phyloP scores from a whole-genome alignment of 2,888 invertebrate species.

The Hipparchia semele region DNA sequence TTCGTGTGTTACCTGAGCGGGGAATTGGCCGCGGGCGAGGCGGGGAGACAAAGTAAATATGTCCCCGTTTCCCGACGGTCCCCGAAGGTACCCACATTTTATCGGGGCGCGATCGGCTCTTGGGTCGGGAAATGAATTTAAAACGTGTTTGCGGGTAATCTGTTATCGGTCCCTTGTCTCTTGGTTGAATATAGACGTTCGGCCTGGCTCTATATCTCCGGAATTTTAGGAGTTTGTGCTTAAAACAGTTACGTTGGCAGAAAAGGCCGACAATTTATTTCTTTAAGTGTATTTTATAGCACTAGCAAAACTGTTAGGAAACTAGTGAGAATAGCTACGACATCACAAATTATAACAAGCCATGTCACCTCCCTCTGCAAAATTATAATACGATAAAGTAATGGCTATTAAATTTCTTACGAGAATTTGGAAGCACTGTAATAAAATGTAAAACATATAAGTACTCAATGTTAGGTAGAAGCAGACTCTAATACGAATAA shows the following conservation, averaged over 20 bases:
- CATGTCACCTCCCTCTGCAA: neutral
- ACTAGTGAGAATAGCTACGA: neutral
- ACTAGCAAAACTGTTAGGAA: neutral
- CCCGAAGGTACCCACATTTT: conserved; percentile 70
- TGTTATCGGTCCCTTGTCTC: conserved; percentile 83
- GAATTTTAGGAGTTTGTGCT: conserved; percentile 62
- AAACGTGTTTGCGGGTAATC: conserved; percentile 84
- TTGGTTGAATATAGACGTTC: conserved; percentile 78
- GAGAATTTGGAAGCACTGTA: conserved; percentile 48
- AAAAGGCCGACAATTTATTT: conserved; percentile 18
- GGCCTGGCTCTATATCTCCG: conserved; percentile 64
- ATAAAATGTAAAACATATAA: conserved; percentile 60
- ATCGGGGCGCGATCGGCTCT: conserved; percentile 81
- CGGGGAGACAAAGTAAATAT: conserved; percentile 82
- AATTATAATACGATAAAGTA: conserved; percentile 28
- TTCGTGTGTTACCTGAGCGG: conserved; percentile 79
- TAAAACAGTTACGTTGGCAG: conserved; percentile 26
- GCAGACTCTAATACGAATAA: conserved; percentile 70
- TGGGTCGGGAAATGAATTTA: conserved; percentile 83
- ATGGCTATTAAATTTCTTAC: conserved; percentile 28
- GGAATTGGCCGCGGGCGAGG: conserved; percentile 73
- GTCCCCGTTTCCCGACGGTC: conserved; percentile 77
- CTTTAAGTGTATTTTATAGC: neutral
- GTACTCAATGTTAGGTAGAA: conserved; percentile 59
- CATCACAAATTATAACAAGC: conserved; percentile 2